Base-by-base conservation (phyloP, 1,140 invertebrate genomes). In the Hyphantria cunea region DNA sequence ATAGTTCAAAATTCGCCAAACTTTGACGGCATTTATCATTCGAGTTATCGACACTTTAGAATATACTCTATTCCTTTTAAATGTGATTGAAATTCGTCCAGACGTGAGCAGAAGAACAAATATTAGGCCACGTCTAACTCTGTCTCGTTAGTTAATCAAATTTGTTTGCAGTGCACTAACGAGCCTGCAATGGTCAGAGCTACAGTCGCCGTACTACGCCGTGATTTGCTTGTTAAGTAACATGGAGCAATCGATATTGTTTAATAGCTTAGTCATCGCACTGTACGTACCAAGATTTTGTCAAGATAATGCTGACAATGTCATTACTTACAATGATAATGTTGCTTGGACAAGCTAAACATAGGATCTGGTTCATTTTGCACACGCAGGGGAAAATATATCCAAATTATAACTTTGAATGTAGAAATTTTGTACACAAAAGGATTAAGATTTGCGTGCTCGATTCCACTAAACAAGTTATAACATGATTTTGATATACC, bases 111-210 rank as follows among this genome's bases (percentile, higher is more conserved):
- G 48, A 51, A 49, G 53, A 54, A 66, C 56, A 65, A 65, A 66
- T 56, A 69, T 68, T 61, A 74, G 67, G 48, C 62, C 72, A 74
- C 68, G 78, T 76, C 56, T 60, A 60, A 60, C 56, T 60, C 68
- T 68, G 72, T 76, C 73, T 72, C 84, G 83, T 84, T 86, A 86
- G 80, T 77, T 86, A 87, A 87, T 87, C 83, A 74, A 84, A 87
- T 85, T 87, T 82, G 84, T 87, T 86, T 84, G 76, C 74, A 70
- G 70, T 72, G 59, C 59, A 55, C 78, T 86, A 85, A 85, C 84
- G 78, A 87, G 77, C 56, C 52, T 58, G 54, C 41, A 68, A 52
- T 55, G 62, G 75, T 67, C 78, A 67, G 79, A 50, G 47, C 44
- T 37, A 61, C 45, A 39, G 49, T 39, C 54, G 62, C 76, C 74